phyloP scores from a whole-genome alignment of 2,113 vertebrate genomes.

The Corapipo altera region DNA sequence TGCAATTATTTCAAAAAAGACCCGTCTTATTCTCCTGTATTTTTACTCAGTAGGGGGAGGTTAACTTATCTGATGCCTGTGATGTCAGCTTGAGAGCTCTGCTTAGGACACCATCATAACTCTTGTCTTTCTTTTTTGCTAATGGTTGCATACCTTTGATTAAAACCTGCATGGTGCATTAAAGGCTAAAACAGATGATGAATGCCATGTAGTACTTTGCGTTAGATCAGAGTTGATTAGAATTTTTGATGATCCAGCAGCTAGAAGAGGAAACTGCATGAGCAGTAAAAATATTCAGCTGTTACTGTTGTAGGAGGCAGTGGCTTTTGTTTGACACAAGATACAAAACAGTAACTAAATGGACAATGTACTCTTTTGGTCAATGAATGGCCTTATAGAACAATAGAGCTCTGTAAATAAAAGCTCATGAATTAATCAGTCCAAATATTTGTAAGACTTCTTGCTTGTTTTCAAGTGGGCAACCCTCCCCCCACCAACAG shows the following conservation, averaged over 20 bases:
- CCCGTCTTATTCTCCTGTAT: slow-evolving; percentile 1
- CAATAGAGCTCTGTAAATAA: slow-evolving; percentile 56
- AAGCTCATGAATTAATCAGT: slow-evolving; percentile 53
- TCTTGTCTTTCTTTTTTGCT: slow-evolving; percentile 66
- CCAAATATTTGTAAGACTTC: slow-evolving; percentile 54
- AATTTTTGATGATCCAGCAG: slow-evolving; percentile 76
- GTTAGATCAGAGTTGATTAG: slow-evolving; percentile 76
- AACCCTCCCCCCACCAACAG: background rate
- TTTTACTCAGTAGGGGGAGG: background rate
- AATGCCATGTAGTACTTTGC: slow-evolving; percentile 68
- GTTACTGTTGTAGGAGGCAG: slow-evolving; percentile 59
- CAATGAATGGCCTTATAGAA: slow-evolving; percentile 49
- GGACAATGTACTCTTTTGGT: slow-evolving; percentile 61
- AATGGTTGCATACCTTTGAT: slow-evolving; percentile 77
- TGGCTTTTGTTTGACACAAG: slow-evolving; percentile 69
- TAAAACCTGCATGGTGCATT: slow-evolving; percentile 73
- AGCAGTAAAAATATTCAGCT: slow-evolving; percentile 69
- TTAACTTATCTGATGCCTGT: slow-evolving; percentile 39
- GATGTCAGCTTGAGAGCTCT: slow-evolving; percentile 52
- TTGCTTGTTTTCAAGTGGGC: slow-evolving; percentile 18
- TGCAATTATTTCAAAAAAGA: slow-evolving; percentile 47
- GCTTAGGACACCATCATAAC: slow-evolving; percentile 61
- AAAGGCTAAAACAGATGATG: slow-evolving; percentile 73
- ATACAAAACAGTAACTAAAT: slow-evolving; percentile 69
- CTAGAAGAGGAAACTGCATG: slow-evolving; percentile 56